Percentiles rank a stretch among this genome's conserved stretches.
Conservation (phyloP, 1,140 invertebrate genomes). For the Augochlora pura region DNA sequence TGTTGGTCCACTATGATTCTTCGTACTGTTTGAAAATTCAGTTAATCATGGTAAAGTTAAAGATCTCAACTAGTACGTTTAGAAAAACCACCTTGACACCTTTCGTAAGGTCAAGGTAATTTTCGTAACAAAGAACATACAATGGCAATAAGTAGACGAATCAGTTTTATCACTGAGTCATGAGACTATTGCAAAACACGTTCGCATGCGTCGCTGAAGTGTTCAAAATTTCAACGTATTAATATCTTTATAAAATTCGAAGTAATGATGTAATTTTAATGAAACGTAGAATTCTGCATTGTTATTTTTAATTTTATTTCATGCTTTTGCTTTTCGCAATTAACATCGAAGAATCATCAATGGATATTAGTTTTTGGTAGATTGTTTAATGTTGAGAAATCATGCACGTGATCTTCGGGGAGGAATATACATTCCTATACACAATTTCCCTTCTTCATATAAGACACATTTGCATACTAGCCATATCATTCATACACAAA, state of each 20-base stretch:
- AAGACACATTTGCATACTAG: slow-evolving; percentile 5
- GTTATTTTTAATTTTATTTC: not conserved
- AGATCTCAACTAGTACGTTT: no score
- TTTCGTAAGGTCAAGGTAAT: slow-evolving; percentile 21
- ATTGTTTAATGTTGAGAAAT: not conserved
- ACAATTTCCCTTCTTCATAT: slow-evolving; percentile 10
- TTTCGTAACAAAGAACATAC: not conserved
- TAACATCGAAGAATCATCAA: slow-evolving; percentile 27
- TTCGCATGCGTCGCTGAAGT: not conserved
- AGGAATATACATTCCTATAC: not conserved
- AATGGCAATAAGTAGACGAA: not conserved
- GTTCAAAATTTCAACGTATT: not conserved
- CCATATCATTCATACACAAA: not conserved
- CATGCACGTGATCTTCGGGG: slow-evolving; percentile 27
- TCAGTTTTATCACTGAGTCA: not conserved
- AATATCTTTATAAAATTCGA: not conserved
- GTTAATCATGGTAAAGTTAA: not conserved
- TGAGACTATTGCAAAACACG: not conserved
- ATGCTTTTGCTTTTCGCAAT: not conserved
- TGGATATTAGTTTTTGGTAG: not conserved
- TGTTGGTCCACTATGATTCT: slow-evolving; percentile 15
- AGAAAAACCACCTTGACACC: slow-evolving; percentile 3
- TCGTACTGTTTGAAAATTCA: slow-evolving; percentile 21
- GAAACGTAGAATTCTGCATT: not conserved
- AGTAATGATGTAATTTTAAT: not conserved